A percentile compares a stretch with the other conserved stretches of the same genome.
These are phyloP conservation scores for Ceratosolen fusciceps DNA, from an alignment of 1,140 invertebrate genomes.

Conservation along the genomic window DNA sequence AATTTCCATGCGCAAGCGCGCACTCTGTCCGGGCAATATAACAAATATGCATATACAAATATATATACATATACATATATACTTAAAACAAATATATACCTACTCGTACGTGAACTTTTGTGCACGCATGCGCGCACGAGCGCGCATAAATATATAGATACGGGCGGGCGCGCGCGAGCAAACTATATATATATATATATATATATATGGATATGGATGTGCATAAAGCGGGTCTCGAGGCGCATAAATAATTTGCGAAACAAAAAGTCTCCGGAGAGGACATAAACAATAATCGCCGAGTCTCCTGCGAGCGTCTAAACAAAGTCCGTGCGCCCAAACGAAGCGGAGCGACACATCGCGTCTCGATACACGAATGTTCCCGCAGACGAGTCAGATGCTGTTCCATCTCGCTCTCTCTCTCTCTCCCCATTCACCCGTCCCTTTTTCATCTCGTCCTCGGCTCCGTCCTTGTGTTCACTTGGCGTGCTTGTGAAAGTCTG, in stretches of 20 bases:
- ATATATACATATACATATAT: too few relatives aligned
- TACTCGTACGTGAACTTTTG: too few relatives aligned
- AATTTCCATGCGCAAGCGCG: constrained; percentile 4
- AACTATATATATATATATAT: too few relatives aligned
- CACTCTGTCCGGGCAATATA: background rate
- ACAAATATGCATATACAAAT: background rate
- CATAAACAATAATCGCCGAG: constrained; percentile 36
- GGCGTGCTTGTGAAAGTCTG: constrained; percentile 19
- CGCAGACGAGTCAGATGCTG: background rate
- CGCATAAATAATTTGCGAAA: background rate
- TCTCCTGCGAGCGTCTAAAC: constrained; percentile 22
- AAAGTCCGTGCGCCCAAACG: constrained; percentile 23
- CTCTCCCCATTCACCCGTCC: background rate
- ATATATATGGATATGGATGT: background rate
- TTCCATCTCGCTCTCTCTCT: too few relatives aligned
- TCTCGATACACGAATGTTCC: background rate
- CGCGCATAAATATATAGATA: too few relatives aligned
- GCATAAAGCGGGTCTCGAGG: background rate
- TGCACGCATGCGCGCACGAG: too few relatives aligned
- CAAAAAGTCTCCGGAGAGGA: constrained; percentile 5
- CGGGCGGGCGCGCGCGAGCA: too few relatives aligned
- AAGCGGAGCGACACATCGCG: background rate
- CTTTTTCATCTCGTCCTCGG: background rate
- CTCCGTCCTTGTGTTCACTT: background rate
- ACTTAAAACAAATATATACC: too few relatives aligned